Evolutionary conservation across 1,140 invertebrate genomes (phyloP).

Genomic region (Brachionus rubens): DNA sequence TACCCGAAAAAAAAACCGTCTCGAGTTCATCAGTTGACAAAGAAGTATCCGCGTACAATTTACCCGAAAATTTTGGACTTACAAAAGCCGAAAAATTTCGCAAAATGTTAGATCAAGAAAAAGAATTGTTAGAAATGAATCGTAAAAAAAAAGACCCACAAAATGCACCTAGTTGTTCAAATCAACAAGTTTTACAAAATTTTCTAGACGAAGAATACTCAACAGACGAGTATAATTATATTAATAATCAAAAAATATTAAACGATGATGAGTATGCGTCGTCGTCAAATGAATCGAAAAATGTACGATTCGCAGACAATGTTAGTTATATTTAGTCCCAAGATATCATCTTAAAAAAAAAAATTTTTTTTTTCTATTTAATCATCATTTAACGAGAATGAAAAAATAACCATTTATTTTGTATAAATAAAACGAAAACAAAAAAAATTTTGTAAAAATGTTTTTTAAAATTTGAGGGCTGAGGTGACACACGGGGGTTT

Average conservation of each 20-base stretch:
- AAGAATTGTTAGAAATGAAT: slow-evolving; percentile 1
- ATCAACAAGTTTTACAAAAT: not conserved
- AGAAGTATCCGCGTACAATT: not conserved
- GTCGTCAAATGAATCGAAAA: slow-evolving; percentile 36
- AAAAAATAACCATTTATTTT: slow-evolving; percentile 4
- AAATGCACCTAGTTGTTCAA: no score
- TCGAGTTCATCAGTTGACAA: not conserved
- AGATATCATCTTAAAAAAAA: not conserved
- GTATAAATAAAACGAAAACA: slow-evolving; percentile 17
- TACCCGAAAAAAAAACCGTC: not conserved
- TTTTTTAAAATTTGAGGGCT: not conserved
- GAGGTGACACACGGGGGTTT: not conserved
- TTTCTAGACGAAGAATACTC: slow-evolving; percentile 26
- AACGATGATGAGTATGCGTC: slow-evolving; percentile 3
- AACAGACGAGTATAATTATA: slow-evolving; percentile 27
- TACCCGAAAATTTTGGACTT: slow-evolving; percentile 11
- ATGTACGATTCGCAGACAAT: slow-evolving; percentile 44
- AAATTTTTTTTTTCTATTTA: not conserved
- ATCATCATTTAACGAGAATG: no score
- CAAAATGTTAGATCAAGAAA: slow-evolving; percentile 38
- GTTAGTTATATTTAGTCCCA: slow-evolving; percentile 36
- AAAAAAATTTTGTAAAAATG: not conserved
- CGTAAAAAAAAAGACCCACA: not conserved
- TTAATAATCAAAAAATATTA: slow-evolving; percentile 3
- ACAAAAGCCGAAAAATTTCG: slow-evolving; percentile 20